Evolutionary conservation across 1,140 invertebrate genomes (phyloP), one percentile per base, ranked within the genome.

Genomic region (Drosophila nigrodunni): DNA sequence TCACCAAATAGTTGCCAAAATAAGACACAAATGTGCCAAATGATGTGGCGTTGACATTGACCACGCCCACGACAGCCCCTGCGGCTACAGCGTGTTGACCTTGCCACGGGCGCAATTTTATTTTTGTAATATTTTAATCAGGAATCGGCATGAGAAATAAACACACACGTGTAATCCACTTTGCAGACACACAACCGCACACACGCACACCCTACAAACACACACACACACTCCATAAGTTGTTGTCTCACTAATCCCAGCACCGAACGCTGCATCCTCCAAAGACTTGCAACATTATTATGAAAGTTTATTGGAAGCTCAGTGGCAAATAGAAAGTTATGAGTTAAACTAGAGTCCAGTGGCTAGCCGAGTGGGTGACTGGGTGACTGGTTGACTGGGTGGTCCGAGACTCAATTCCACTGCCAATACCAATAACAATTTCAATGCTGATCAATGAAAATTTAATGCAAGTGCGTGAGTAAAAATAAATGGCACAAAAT

Each of bases 381-480:
- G 11, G 8, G 15, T 41, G 39, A 11, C 1, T n/a, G 43, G 30
- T n/a, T 54, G 30, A 34, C 13, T 44, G 30, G 1, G 60, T 25
- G 49, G 9, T 54, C 25, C 9, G 37, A 11, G 41, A 13, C 25
- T 21, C 7, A 21, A n/a, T 21, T 43, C 64, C 18, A 21, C 18
- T 21, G 18, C 18, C 18, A 21, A 21, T 21, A 21, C 18, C 55
- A 52, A 55, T n/a, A 8, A 21, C 50, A 58, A 66, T 66, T 58
- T 37, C 61, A 64, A 35, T 73, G 47, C 30, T 82, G 82, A 87
- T 76, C 78, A 82, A 86, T 86, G 78, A 74, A 86, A 81, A 78
- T 81, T 67, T 70, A 76, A 81, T 78, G 82, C 78, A 78, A 86
- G 71, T 78, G 81, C 44, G 54, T 10, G 43, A 11, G 21, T 30